Conservation (phyloP, 2,797 vertebrate species). For the Premnoplex brunnescens region DNA sequence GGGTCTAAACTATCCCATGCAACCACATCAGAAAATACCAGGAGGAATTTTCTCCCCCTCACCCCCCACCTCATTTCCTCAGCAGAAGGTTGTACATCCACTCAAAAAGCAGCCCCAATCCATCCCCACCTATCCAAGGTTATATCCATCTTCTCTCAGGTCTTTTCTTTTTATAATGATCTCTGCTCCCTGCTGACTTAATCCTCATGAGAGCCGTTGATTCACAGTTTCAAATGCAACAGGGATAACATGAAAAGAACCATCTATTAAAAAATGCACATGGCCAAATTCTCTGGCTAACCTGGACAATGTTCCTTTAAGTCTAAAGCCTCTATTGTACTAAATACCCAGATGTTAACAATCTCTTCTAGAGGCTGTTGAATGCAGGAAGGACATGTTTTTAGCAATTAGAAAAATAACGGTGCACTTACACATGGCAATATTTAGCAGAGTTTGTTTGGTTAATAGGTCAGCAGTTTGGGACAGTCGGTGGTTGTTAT, state of each 20-base stretch:
- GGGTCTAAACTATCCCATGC: neutral
- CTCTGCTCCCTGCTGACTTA: neutral
- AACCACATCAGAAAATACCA: neutral
- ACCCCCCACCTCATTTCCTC: neutral
- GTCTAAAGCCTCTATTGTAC: constrained; percentile 48
- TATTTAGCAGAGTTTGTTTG: constrained; percentile 64
- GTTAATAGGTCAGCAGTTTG: constrained; percentile 56
- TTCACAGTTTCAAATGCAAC: neutral
- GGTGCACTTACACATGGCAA: constrained; percentile 66
- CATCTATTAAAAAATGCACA: neutral
- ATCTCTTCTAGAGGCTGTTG: constrained; percentile 55
- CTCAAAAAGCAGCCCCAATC: neutral
- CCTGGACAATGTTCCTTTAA: constrained; percentile 49
- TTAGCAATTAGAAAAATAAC: constrained; percentile 70
- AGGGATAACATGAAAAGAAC: neutral
- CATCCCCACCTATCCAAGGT: neutral
- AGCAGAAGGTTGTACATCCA: neutral
- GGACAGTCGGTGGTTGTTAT: constrained; percentile 28
- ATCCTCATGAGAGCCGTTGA: neutral
- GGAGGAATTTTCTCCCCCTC: neutral
- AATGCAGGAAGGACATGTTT: constrained; percentile 65
- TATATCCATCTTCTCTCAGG: neutral
- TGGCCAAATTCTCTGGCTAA: neutral
- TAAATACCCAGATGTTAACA: constrained; percentile 66
- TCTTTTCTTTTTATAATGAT: neutral